Evolutionary conservation across 1,140 invertebrate genomes (phyloP), one percentile per base, ranked within the genome.

Genomic region (Epicauta chinensis): DNA sequence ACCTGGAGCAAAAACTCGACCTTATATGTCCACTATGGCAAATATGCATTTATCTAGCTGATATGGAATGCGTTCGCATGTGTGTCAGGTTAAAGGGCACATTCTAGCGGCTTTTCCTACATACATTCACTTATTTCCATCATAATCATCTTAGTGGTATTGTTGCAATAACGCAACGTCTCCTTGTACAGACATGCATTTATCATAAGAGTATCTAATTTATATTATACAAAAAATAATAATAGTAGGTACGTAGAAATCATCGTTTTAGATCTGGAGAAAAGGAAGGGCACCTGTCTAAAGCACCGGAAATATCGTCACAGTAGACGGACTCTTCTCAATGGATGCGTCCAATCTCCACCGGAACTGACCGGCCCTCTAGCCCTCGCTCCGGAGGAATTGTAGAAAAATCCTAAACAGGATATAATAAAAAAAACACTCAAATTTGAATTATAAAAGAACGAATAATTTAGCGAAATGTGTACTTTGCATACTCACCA

Each of bases 301-400:
- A 53, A 50, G 43, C 55, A 51, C 44, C 62, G 65, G 65, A 66
- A 65, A 56, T 54, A 29, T 58, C 63, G 65, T 66, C 60, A 66
- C 65, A 66, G 53, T 66, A 59, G 56, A 50, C 65, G 65, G 23
- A 54, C 53, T 65, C 61, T 64, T 65, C 59, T 66, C 57, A 66
- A 66, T 66, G 65, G 61, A 57, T 43, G 58, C 44, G 63, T 59
- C 65, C 61, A 64, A 66, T 66, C 64, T 64, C 62, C 62, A 66
- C 65, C 63, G 65, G 65, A 66, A 66, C 64, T 58, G 56, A 46
- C 56, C 59, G 53, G 53, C 57, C 55, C 60, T 58, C 53, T 42
- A 49, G 51, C 47, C 23, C 55, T 53, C 51, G 44, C 51, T 48
- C 52, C 54, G 51, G 59, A 64, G 64, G 59, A 64, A 64, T 7